Conservation (phyloP, 2,113 vertebrate species). For the Myotis brandtii region DNA sequence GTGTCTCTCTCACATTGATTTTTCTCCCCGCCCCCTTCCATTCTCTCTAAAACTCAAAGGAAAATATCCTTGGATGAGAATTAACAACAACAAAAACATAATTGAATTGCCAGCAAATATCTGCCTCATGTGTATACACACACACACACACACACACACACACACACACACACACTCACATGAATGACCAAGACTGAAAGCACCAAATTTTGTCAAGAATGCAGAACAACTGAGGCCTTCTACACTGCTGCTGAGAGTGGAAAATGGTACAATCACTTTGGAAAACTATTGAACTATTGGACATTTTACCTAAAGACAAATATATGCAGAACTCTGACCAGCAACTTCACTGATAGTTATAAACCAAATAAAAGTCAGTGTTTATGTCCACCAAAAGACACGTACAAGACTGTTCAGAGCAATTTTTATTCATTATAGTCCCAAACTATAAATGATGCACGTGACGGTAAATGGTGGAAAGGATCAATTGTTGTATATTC, state of each 20-base stretch:
- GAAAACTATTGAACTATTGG: not conserved
- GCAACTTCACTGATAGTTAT: not conserved
- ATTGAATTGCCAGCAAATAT: not conserved
- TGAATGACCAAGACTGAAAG: not conserved
- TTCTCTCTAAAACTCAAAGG: no score
- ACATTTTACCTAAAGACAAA: not conserved
- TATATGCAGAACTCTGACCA: not conserved
- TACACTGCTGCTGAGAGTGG: not conserved
- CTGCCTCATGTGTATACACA: rapidly evolving
- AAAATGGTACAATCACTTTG: not conserved
- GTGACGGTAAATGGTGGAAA: not conserved
- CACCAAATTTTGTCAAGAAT: not conserved
- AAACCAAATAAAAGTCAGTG: not conserved
- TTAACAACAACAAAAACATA: not conserved
- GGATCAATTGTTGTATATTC: not conserved
- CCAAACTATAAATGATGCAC: not conserved
- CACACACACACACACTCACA: rapidly evolving
- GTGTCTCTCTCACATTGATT: no score
- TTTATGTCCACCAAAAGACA: not conserved
- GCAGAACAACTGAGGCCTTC: not conserved
- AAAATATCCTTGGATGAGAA: no score
- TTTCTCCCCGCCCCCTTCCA: no score
- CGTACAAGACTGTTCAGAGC: not conserved
- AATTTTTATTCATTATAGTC: not conserved
- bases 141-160: rapidly evolving